Base-by-base conservation (phyloP, 2,797 vertebrate species). In the Sebastiscus tertius region DNA sequence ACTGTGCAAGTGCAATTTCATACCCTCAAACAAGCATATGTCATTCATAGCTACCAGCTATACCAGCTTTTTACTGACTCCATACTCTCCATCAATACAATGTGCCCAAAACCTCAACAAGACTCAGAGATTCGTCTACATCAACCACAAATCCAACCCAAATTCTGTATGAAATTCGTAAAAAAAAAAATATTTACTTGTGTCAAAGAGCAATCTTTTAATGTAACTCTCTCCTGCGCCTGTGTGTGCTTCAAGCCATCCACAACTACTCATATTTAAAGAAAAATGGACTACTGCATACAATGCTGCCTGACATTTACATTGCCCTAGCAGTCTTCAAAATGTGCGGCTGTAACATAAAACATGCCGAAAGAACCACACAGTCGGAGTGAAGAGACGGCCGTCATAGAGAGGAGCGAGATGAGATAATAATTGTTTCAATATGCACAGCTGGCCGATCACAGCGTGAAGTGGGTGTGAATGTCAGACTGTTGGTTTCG, bases 371-470 rank as follows among this genome's bases (percentile, higher is more conserved):
- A 52, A 52, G 20, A 18, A 52, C 49, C 49, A 52, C 20, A n/a
- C 49, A n/a, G 0, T 46, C 16, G 16, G 16, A 52, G 49, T 52
- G 49, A 52, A 52, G n/a, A 52, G 20, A 10, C 0, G 4, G 49
- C 49, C 14, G 20, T 52, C 49, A 52, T 0, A 52, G 18, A 52
- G 49, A 52, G 49, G 49, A 52, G 49, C 49, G 1, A 20, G 49
- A 46, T 18, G 42, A 46, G 42, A 18, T 46, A 46, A 46, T 46
- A 46, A 46, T 46, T 16, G 42, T 46, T 46, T 52, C 49, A 52
- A 52, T 52, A n/a, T 52, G 49, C 49, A 52, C 49, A 52, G 46
- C 46, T 20, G 46, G 18, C 16, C 20, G 49, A 52, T 52, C 49
- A 8, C 42, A 46, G 42, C 16, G 16, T 46, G 42, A 18, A 46